Base-by-base conservation (phyloP, 2,888 invertebrate species). In the Chrysina gloriosa region DNA sequence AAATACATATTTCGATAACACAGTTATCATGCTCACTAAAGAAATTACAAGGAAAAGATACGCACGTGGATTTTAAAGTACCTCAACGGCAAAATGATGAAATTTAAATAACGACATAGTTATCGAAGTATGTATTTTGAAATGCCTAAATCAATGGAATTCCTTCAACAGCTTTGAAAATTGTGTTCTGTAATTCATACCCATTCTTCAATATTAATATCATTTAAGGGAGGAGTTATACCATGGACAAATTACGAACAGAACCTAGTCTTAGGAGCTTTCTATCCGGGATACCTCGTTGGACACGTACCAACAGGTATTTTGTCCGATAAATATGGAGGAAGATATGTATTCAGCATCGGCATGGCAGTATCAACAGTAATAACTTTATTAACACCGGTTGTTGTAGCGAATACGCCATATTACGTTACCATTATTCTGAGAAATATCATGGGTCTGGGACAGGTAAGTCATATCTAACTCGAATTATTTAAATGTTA, bases 221-320 rank as follows among this genome's bases (percentile, higher is more conserved):
- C 11, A 9, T 47, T 64, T 48, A 21, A 68, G 58, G 68, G 68
- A 6, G 68, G 68, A 16, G 61, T 56, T 9, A 64, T 65, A 27
- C 7, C 23, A n/a, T 68, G 68, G 68, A 19, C 45, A 14, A 50
- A 64, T 39, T 11, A 27, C 6, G 27, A 56, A 25, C 52, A 54
- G 63, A 65, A 52, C 9, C 48, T 25, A 29, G 61, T 69, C 2
- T 36, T 71, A 34, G 65, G 65, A 16, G 50, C 63, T 3, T 71
- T 69, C 25, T 71, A 65, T 42, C 58, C 65, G 7, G 71, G 71
- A 23, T 71, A 69, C 25, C 42, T 69, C 6, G 16, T 69, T 14
- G 63, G 67, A 0, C 71, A 71, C 27, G 6, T 71, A 27, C 71
- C 71, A 6, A 61, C 61, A 14, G 71, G 71, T 21, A 50, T 65